Evolutionary conservation across 1,140 invertebrate genomes (phyloP).

Genomic region (Saccostrea cuccullata): DNA sequence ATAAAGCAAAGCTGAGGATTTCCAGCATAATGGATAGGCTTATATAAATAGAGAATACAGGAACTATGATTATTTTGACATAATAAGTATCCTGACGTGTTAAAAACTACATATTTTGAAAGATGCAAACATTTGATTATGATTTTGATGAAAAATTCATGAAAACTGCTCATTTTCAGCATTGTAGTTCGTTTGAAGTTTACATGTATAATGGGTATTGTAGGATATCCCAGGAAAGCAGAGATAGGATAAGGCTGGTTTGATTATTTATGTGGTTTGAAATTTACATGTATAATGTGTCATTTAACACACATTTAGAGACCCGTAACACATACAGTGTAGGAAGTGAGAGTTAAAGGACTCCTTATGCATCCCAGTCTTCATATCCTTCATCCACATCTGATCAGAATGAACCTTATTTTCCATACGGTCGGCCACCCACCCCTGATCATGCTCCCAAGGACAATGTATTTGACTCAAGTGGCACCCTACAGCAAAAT

Average conservation of each 20-base stretch:
- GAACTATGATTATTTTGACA: too few species aligned
- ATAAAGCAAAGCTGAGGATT: too few species aligned
- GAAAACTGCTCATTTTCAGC: too few species aligned
- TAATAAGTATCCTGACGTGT: too few species aligned
- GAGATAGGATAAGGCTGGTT: conserved; percentile 67
- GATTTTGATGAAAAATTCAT: too few species aligned
- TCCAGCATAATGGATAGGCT: too few species aligned
- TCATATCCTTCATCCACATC: conserved; percentile 59
- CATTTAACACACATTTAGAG: conserved; percentile 75
- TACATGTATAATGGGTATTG: neutral
- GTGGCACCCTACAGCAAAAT: conserved; percentile 47
- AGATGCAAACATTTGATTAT: too few species aligned
- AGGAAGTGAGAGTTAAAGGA: conserved; percentile 42
- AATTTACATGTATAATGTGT: too few species aligned
- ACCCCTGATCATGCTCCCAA: conserved; percentile 9
- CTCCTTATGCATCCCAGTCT: conserved; percentile 56
- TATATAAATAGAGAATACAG: too few species aligned
- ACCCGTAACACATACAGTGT: conserved; percentile 66
- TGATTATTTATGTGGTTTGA: too few species aligned
- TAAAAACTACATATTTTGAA: too few species aligned
- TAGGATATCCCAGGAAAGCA: conserved; percentile 76
- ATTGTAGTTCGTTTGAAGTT: too few species aligned
- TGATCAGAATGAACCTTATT: conserved; percentile 45
- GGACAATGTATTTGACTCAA: conserved; percentile 46
- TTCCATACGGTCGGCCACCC: conserved; percentile 17